phyloP scores from a whole-genome alignment of 2,113 vertebrate genomes.

The Tautogolabrus adspersus region DNA sequence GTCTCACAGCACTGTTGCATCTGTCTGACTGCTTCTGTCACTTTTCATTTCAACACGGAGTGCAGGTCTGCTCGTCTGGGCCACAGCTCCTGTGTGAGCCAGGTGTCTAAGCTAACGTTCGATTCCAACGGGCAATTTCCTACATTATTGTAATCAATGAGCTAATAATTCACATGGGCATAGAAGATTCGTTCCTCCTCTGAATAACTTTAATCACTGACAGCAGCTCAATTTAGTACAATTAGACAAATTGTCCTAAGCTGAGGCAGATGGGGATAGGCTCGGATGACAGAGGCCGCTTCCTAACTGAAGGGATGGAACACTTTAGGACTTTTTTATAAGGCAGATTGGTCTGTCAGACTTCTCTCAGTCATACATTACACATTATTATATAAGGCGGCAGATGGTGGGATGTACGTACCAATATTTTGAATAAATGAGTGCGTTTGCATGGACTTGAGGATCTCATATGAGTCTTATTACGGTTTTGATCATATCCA shows the following conservation, averaged over 20 bases:
- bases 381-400: background rate
- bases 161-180: constrained; percentile 90
- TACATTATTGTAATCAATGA: constrained; percentile 97
- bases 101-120: constrained; percentile 89
- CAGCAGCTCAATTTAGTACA: constrained; percentile 91
- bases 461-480: too few relatives aligned
- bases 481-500: too few relatives aligned
- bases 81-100: constrained; percentile 76
- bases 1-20: constrained; percentile 19
- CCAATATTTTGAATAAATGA: background rate
- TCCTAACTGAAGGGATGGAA: constrained; percentile 6
- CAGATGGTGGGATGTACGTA: background rate
- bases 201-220: constrained; percentile 93
- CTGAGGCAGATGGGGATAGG: constrained; percentile 88
- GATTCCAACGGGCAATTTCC: constrained; percentile 91
- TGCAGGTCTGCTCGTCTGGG: constrained; percentile 8
- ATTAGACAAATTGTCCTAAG: constrained; percentile 93
- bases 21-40: constrained; percentile 56
- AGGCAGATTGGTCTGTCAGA: background rate
- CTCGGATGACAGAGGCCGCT: constrained; percentile 57
- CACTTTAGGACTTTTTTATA: background rate
- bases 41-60: constrained; percentile 58
- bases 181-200: constrained; percentile 88
- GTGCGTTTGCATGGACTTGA: too few relatives aligned
- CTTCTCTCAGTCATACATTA: background rate